Percentiles rank a stretch among this genome's conserved stretches.
Evolutionary conservation across 2,113 vertebrate genomes (phyloP).

Genomic region (Microcebus jonahi): DNA sequence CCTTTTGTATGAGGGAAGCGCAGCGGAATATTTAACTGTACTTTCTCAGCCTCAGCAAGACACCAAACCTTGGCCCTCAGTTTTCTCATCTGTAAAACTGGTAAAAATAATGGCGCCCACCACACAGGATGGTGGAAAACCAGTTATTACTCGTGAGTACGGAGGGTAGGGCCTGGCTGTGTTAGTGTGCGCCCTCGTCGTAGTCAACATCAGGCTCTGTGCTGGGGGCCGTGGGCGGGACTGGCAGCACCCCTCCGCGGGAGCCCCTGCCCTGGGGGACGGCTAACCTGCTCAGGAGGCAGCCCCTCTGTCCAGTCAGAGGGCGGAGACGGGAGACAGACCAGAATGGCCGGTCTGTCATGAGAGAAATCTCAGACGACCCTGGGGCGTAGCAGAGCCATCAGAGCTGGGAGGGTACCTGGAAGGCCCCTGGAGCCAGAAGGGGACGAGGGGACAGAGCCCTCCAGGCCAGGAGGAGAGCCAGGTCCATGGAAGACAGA

Average conservation of each 20-base stretch:
- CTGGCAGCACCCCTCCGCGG: not conserved
- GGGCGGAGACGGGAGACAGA: not conserved
- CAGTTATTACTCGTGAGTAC: not conserved
- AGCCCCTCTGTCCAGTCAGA: not conserved
- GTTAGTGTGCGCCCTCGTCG: rapidly evolving
- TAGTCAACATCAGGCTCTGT: no score
- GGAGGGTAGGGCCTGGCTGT: not conserved
- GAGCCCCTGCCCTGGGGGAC: not conserved
- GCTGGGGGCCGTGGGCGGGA: not conserved
- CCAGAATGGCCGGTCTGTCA: not conserved
- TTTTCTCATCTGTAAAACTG: not conserved
- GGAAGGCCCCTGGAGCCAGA: not conserved
- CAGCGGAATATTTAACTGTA: not conserved
- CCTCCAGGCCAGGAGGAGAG: not conserved
- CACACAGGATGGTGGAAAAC: no score
- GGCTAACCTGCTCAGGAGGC: not conserved
- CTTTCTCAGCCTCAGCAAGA: not conserved
- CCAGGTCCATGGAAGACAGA: not conserved
- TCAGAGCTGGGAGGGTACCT: rapidly evolving
- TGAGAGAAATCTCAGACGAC: not conserved
- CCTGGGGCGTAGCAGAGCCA: not conserved
- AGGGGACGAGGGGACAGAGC: not conserved
- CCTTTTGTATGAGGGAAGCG: not conserved
- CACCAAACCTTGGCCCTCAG: not conserved
- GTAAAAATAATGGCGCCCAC: not conserved